Base-by-base conservation (phyloP, 2,797 vertebrate species). In the Synanceia verrucosa region DNA sequence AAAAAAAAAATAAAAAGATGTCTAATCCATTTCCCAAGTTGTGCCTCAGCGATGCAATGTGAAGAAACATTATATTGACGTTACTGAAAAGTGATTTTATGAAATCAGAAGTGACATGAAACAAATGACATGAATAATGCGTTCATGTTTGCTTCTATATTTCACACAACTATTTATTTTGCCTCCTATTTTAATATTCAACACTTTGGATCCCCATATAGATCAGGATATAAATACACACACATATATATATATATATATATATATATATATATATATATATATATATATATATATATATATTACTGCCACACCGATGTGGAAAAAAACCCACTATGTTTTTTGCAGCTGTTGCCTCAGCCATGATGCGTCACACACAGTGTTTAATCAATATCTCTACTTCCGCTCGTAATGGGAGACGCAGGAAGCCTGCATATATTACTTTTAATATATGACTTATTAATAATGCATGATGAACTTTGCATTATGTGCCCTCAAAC, bases 401-500 rank as follows among this genome's bases (percentile, higher is more conserved):
- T 70, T 85, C 55, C 36, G 19, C 70, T 75, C 69, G 44, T 81
- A 72, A 81, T 41, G 52, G 68, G 43, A 81, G 74, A 65, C 50
- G 34, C 79, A 78, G 68, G 66, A 67, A 76, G 73, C 52, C 18
- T 70, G 76, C 80, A 86, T 83, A 82, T 82, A 86, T 88, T 86
- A 84, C 65, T 79, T 91, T 89, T 83, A 89, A 90, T 92, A 91
- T 86, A 79, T 80, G 52, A 52, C 70, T 21, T 23, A 86, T 91
- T 78, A 90, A 91, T 88, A 86, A 91, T 91, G 83, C 82, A 91
- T 86, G 85, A 80, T 28, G 47, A 70, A 74, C 76, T 84, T 81
- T 79, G 78, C 72, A 82, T 87, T 78, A 79, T 69, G 62, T 81
- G 59, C 76, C 86, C 84, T 53, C 76, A 78, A 78, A 85, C 68